Conservation (phyloP, 2,797 vertebrate species). For the Acanthornis magna region DNA sequence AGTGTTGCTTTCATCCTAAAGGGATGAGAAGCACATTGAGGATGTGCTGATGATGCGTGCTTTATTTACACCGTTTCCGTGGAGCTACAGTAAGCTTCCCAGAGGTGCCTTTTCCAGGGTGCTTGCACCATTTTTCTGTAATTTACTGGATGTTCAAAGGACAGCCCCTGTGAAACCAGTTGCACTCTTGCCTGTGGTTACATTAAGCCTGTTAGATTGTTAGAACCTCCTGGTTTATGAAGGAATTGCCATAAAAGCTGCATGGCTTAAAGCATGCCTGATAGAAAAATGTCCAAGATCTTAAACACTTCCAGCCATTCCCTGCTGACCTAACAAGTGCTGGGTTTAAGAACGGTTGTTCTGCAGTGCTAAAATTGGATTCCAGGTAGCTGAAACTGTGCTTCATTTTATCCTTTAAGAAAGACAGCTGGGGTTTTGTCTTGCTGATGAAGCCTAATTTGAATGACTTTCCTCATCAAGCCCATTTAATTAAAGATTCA, state of each 20-base stretch:
- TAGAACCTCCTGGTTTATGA: neutral
- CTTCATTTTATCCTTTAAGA: neutral
- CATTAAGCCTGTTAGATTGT: neutral
- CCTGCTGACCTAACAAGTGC: neutral
- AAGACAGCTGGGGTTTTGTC: slow-evolving; percentile 41
- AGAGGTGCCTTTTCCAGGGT: neutral
- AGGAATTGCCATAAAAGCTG: neutral
- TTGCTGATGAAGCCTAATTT: slow-evolving; percentile 45
- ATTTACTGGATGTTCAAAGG: neutral
- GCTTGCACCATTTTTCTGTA: neutral
- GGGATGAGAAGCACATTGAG: neutral
- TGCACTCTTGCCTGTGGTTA: neutral
- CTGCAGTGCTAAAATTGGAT: neutral
- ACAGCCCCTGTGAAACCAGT: neutral
- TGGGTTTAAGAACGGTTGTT: neutral
- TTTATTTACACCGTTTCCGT: neutral
- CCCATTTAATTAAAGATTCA: slow-evolving; percentile 47
- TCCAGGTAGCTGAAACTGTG: slow-evolving; percentile 34
- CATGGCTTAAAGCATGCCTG: neutral
- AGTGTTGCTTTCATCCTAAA: neutral
- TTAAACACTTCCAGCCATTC: neutral
- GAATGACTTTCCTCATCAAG: slow-evolving; percentile 47
- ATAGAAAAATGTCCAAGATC: neutral
- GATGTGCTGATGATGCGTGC: neutral
- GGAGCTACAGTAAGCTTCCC: neutral